Evolutionary conservation across 1,140 invertebrate genomes (phyloP), one percentile per base, ranked within the genome.

Genomic region (Rhagoletis zephyria): DNA sequence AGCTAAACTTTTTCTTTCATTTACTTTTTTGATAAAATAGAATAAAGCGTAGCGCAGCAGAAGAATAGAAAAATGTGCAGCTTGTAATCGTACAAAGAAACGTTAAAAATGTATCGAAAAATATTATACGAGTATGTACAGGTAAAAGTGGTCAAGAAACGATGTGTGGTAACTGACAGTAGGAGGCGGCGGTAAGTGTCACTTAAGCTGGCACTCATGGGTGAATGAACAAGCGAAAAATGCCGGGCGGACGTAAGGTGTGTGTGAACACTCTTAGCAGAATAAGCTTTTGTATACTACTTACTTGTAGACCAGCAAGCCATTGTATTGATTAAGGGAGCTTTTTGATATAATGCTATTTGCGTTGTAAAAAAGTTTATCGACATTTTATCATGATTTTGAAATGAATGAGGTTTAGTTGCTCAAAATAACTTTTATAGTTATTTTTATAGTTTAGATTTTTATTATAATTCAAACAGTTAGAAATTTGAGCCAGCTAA

Each of bases 21-120:
- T 67, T 67, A 16, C 4, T 63, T 67, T 67, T 67, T 67, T 67
- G n/a, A 74, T 74, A 74, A 81, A 74, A 56, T 81, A 19, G 74
- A 14, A 1, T 51, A 74, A 48, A 51, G 61, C 45, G 45, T 14
- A 63, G 61, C 12, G 45, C 16, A 56, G 14, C 45, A 81, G n/a
- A 81, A 14, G 0, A 63, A 67, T 67, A 67, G 64, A 63, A 16
- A 63, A 45, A 74, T 5, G 42, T 67, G 12, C 42, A 4, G 45
- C 16, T 64, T 64, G 9, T 67, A 30, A 16, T 19, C 30, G 10
- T 19, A 67, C 5, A 30, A 19, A 16, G 64, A 6, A 51, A 81
- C 6, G 10, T 6, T 65, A 45, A 14, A 42, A 45, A 19, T 9
- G 48, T 81, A 81, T 48, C 48, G 48, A 19, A 19, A 56, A 81